A percentile compares a stretch with the other conserved stretches of the same genome.
These are phyloP conservation scores for Mactromeris polynyma DNA, from an alignment of 2,888 invertebrate genomes.

Conservation along the genomic window DNA sequence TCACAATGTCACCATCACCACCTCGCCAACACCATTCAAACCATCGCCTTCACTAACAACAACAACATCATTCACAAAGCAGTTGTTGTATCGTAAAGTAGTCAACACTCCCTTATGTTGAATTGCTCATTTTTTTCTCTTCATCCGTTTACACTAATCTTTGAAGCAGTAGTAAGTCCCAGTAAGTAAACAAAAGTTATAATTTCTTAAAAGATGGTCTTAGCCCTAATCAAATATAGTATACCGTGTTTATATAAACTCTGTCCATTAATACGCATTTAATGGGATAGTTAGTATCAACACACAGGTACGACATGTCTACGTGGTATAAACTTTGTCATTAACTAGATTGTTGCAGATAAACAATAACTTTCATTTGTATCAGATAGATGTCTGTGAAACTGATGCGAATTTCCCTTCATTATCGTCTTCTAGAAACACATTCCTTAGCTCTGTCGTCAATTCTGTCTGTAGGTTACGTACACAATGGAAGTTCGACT, in stretches of 20 bases:
- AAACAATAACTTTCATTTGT: slow-evolving; percentile 36
- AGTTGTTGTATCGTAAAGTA: too few species aligned
- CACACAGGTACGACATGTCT: slow-evolving; percentile 51
- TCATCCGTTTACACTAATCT: background rate
- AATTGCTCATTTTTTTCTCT: background rate
- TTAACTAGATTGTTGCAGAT: slow-evolving; percentile 41
- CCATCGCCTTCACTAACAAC: too few species aligned
- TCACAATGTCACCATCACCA: background rate
- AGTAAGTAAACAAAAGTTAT: slow-evolving; percentile 52
- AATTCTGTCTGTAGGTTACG: background rate
- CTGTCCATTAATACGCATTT: slow-evolving; percentile 60
- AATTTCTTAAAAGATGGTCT: slow-evolving; percentile 54
- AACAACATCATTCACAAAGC: too few species aligned
- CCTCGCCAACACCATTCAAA: too few species aligned
- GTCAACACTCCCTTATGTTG: background rate
- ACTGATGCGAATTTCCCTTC: background rate
- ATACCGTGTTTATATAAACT: slow-evolving; percentile 64
- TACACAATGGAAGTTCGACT: background rate
- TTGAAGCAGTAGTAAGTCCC: slow-evolving; percentile 18
- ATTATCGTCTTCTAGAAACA: background rate
- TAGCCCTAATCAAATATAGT: slow-evolving; percentile 55
- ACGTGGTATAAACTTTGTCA: slow-evolving; percentile 54
- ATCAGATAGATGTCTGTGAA: background rate
- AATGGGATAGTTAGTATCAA: slow-evolving; percentile 52
- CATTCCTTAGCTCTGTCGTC: slow-evolving; percentile 4